These are phyloP conservation scores for Dexiosoma caninum DNA, from an alignment of 2,888 invertebrate genomes.

Conservation along the genomic window DNA sequence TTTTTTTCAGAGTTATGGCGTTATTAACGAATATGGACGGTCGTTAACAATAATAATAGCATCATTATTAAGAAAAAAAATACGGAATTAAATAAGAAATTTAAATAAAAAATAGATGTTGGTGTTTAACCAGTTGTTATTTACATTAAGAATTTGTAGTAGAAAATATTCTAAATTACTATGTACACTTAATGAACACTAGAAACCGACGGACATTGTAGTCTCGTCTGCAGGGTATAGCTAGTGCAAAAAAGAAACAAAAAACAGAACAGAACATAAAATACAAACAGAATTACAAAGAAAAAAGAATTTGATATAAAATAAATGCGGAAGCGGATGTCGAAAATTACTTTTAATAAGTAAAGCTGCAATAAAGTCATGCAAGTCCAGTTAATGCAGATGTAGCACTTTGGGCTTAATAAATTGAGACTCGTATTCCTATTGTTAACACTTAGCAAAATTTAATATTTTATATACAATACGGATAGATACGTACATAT, in stretches of 20 bases:
- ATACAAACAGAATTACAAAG: slow-evolving; percentile 28
- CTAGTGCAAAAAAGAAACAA: neutral
- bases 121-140: slow-evolving; percentile 44
- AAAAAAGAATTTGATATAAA: slow-evolving; percentile 55
- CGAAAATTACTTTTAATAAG: slow-evolving; percentile 71
- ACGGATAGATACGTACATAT: neutral
- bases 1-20: neutral
- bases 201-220: slow-evolving; percentile 4
- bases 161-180: slow-evolving; percentile 46
- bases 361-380: slow-evolving; percentile 74
- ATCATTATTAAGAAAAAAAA: slow-evolving; percentile 40
- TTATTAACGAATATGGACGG: slow-evolving; percentile 1
- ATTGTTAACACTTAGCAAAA: slow-evolving; percentile 21
- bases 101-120: slow-evolving; percentile 33
- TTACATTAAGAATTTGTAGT: slow-evolving; percentile 31
- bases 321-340: slow-evolving; percentile 77
- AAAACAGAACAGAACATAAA: neutral
- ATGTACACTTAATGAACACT: neutral
- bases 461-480: neutral
- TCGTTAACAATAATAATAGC: slow-evolving; percentile 4
- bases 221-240: neutral
- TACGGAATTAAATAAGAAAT: slow-evolving; percentile 6
- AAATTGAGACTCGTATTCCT: slow-evolving; percentile 44
- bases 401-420: slow-evolving; percentile 35
- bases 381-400: slow-evolving; percentile 67